Conservation (phyloP, 2,888 invertebrate genomes). For the Pimpla rufipes region DNA sequence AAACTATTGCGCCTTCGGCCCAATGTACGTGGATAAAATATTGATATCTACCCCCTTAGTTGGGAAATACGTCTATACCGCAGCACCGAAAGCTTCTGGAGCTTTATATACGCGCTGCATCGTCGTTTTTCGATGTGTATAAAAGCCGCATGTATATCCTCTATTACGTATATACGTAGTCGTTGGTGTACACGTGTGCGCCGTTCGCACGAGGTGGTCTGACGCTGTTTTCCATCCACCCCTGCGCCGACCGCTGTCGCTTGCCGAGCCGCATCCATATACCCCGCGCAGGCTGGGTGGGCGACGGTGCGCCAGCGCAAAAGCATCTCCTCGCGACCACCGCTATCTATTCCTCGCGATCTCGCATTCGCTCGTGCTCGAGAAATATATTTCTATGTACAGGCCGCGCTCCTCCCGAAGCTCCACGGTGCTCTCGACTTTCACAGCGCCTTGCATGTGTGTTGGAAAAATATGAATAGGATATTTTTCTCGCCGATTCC, state of each 20-base stretch:
- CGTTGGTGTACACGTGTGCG: conserved; percentile 15
- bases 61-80: conserved; percentile 7
- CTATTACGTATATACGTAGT: conserved; percentile 26
- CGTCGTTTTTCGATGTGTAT: conserved; percentile 31
- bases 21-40: conserved; percentile 74
- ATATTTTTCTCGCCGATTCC: conserved; percentile 29
- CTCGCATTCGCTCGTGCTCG: conserved; percentile 5
- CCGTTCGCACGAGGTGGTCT: conserved; percentile 23
- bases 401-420: neutral
- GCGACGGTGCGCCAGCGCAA: conserved; percentile 46
- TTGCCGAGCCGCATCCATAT: conserved; percentile 31
- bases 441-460: conserved; percentile 22
- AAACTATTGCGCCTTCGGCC: conserved; percentile 70
- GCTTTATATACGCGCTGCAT: conserved; percentile 9
- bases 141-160: conserved; percentile 27
- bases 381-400: conserved; percentile 7
- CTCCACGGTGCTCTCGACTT: conserved; percentile 26
- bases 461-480: conserved; percentile 49
- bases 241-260: neutral
- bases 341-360: conserved; percentile 23
- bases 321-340: conserved; percentile 35
- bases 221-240: neutral
- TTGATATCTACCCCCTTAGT: conserved; percentile 67
- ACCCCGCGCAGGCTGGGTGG: conserved; percentile 27
- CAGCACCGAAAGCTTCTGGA: conserved; percentile 27